A percentile compares a stretch with the other conserved stretches of the same genome.
Conservation (phyloP, 2,113 vertebrate species). For the Perca flavescens region DNA sequence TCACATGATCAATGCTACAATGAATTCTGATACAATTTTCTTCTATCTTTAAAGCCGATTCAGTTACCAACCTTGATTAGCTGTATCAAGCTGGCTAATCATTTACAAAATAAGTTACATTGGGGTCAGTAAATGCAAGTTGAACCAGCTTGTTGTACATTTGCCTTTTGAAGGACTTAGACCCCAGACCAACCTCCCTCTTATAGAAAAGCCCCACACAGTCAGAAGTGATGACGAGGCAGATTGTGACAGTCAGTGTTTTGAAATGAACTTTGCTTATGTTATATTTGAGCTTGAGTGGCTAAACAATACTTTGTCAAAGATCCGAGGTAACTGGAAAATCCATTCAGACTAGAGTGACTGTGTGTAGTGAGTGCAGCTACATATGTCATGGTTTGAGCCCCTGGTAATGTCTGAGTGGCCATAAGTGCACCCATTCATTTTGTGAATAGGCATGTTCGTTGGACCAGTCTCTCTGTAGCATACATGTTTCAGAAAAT, state of each 20-base stretch:
- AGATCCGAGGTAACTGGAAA: constrained; percentile 70
- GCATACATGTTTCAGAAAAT: not conserved
- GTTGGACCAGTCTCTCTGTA: not conserved
- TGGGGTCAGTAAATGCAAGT: constrained; percentile 57
- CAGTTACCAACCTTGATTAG: constrained; percentile 37
- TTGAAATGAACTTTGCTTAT: constrained; percentile 70
- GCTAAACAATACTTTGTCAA: constrained; percentile 70
- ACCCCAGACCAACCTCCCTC: constrained; percentile 48
- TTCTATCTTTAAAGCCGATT: not conserved
- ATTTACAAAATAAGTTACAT: constrained; percentile 62
- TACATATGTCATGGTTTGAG: constrained; percentile 62
- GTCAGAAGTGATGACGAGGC: constrained; percentile 58
- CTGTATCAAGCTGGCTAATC: constrained; percentile 67
- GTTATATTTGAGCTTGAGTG: constrained; percentile 66
- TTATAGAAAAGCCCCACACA: constrained; percentile 27
- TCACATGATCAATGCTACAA: not conserved
- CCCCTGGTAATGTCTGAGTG: constrained; percentile 47
- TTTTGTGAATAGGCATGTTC: constrained; percentile 36
- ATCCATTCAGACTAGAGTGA: constrained; percentile 57
- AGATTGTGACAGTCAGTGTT: constrained; percentile 60
- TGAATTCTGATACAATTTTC: not conserved
- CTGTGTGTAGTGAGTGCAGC: constrained; percentile 32
- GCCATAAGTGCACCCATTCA: constrained; percentile 37
- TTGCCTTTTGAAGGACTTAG: constrained; percentile 72
- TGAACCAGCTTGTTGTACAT: constrained; percentile 65